Base-by-base conservation (phyloP, 2,113 vertebrate genomes). In the Parus major region DNA sequence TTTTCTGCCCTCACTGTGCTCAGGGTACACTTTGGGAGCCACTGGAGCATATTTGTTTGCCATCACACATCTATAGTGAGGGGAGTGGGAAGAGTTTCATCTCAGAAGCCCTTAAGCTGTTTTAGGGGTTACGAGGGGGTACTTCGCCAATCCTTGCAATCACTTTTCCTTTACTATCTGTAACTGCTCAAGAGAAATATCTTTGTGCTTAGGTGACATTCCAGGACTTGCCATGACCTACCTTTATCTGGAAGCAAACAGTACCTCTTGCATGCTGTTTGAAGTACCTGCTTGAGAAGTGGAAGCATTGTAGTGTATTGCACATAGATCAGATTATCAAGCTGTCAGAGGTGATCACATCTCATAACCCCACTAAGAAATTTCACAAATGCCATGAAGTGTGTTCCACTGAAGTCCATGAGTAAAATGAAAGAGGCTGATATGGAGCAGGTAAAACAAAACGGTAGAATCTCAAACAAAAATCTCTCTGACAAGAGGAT, bases 191-290 rank as follows among this genome's bases (percentile, higher is more conserved):
- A 80, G 39, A 86, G 10, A 64, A 93, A 6, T 81, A 25, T 88
- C 47, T 65, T 68, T 80, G 44, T 80, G 76, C 53, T 86, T 86
- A 56, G 64, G 65, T 93, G 88, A 88, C 44, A 4, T 94, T 95
- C 50, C 47, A 88, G 71, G 55, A 78, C 56, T 86, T 81, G 68
- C 19, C 9, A 42, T 83, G 82, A 80, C 88, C 64, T 88, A 14
- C 60, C 44, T 94, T 93, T 94, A 92, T 93, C 95, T 91, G 60
- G 76, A 52, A 94, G 69, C 83, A 78, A 93, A 86, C 16, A 77
- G 29, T 75, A 25, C 56, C 65, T 68, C 13, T 88, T 92, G 60
- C 60, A 31, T 63, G 25, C 29, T 93, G 47, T 78, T 95, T 84
- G 64, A 86, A 82, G 75, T 94, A 59, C 71, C 36, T 59, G 59